phyloP scores from a whole-genome alignment of 2,797 vertebrate species.

The Pangasius macronema region DNA sequence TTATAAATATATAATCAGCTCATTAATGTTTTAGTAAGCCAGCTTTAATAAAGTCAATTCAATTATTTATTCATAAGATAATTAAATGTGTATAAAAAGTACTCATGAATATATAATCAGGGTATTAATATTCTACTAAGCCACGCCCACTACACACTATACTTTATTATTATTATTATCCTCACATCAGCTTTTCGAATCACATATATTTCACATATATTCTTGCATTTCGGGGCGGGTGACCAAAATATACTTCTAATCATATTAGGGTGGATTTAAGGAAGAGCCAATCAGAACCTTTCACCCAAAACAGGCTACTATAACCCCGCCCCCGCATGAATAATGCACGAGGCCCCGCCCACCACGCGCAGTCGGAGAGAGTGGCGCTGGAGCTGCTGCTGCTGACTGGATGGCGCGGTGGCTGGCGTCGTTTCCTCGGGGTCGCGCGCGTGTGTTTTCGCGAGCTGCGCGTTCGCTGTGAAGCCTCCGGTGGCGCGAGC shows the following conservation, averaged over 20 bases:
- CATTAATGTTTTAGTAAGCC: background rate
- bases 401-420: background rate
- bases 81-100: background rate
- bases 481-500: background rate
- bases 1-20: background rate
- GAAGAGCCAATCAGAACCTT: background rate
- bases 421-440: conserved; percentile 1
- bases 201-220: too few species aligned
- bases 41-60: background rate
- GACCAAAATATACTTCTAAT: too few species aligned
- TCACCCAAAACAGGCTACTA: background rate
- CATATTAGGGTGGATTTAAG: too few species aligned
- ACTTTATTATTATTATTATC: background rate
- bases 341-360: conserved; percentile 38
- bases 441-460: background rate
- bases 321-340: background rate
- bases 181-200: too few species aligned
- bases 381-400: background rate
- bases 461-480: background rate
- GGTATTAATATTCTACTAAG: background rate
- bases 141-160: background rate
- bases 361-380: conserved; percentile 12
- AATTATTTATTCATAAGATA: background rate
- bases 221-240: too few species aligned
- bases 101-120: background rate